Percentiles rank a stretch among this genome's conserved stretches.
phyloP scores from a whole-genome alignment of 2,113 vertebrate species.

The Boulengerochromis microlepis region DNA sequence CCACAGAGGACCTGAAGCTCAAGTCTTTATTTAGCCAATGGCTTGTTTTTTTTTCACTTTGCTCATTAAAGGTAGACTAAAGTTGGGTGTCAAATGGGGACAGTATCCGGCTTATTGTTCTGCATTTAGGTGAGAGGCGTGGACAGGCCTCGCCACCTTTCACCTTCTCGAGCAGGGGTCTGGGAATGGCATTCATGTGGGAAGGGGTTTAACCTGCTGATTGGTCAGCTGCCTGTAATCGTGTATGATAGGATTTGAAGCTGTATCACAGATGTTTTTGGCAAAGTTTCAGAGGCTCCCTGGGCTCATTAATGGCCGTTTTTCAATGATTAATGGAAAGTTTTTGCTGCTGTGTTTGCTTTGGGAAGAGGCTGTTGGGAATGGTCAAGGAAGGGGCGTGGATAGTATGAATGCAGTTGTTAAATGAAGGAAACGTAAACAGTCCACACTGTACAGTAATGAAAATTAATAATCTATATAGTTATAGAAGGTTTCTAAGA shows the following conservation, averaged over 20 bases:
- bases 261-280: conserved; percentile 20
- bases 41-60: neutral
- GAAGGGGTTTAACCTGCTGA: neutral
- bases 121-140: conserved; percentile 42
- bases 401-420: conserved; percentile 18
- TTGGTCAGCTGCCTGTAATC: neutral
- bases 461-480: neutral
- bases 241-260: conserved; percentile 37
- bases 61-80: conserved; percentile 32
- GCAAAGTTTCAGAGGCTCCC: neutral
- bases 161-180: conserved; percentile 38
- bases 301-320: neutral
- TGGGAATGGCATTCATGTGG: conserved; percentile 23
- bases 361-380: conserved; percentile 33
- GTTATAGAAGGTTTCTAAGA: neutral
- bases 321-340: conserved; percentile 26
- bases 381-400: neutral
- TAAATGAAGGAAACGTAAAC: conserved; percentile 32
- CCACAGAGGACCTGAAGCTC: neutral
- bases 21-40: conserved; percentile 35
- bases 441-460: conserved; percentile 5
- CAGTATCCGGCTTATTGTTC: conserved; percentile 69
- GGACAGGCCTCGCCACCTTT: conserved; percentile 14
- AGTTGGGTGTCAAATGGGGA: neutral
- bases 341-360: conserved; percentile 44